Base-by-base conservation (phyloP, 2,113 vertebrate species). In the Saccopteryx bilineata region DNA sequence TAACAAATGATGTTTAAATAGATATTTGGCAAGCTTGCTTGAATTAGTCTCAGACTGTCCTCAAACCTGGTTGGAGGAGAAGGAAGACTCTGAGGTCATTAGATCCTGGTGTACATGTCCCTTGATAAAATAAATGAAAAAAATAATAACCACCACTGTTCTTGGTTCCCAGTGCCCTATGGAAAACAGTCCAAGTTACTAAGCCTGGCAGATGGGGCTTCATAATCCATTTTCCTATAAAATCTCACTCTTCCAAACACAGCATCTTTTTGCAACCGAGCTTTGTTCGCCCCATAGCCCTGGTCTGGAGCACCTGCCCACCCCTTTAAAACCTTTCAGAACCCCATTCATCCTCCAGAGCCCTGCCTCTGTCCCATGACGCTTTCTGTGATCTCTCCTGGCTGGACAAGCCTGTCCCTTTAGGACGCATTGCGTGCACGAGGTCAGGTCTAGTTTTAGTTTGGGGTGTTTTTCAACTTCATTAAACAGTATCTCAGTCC, bases 321-420 rank as follows among this genome's bases (percentile, higher is more conserved):
- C 2, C 48, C 1, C 9, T 72, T 18, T n/a, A n/a, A 6, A 56
- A 1, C 7, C 39, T 72, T 74, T 33, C 80, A n/a, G 52, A 58
- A 68, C 52, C 23, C 26, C 54, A 11, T 15, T 21, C n/a, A 21
- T 19, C 8, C 28, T 39, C 28, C 11, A 15, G 58, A 66, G 80
- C 14, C 68, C 72, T 31, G 17, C 1, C 0, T 6, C 39, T 23
- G 2, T n/a, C 15, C 8, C 2, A 0, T 39, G 48, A 1, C 0
- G 1, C n/a, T 31, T 39, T 24, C 39, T 13, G 56, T 33, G 5
- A 5, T 26, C 13, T 10, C 2, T 17, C 66, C 26, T 3, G 15
- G 7, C 28, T 63, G 66, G 71, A 14, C 50, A 17, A 10, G 48
- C 15, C 33, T 5, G 8, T 14, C 1, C 19, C 9, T 28, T 61